These are phyloP conservation scores for Fukomys damarensis DNA, from an alignment of 2,113 vertebrate species.

Conservation along the genomic window DNA sequence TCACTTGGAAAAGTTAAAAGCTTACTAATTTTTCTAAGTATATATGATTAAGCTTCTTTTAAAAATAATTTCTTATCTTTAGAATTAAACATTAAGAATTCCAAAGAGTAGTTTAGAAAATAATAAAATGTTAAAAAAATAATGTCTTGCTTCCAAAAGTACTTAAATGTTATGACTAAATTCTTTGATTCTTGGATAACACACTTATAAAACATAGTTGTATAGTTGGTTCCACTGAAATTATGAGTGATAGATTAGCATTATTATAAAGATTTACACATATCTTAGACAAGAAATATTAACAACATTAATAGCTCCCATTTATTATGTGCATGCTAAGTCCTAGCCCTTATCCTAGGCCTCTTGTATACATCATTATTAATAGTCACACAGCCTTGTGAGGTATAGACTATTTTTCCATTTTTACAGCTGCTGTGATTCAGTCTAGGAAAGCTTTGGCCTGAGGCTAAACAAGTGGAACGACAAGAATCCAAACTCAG, in stretches of 20 bases:
- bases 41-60: constrained; percentile 32
- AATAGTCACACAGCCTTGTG: constrained; percentile 40
- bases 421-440: constrained; percentile 43
- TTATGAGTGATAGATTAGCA: constrained; percentile 56
- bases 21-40: not conserved
- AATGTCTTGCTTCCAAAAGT: constrained; percentile 4
- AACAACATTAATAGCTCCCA: constrained; percentile 47
- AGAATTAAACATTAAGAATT: not conserved
- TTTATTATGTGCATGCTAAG: constrained; percentile 61
- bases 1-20: not conserved
- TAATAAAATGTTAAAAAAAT: not conserved
- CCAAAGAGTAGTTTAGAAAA: not conserved
- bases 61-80: not conserved
- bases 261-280: constrained; percentile 66
- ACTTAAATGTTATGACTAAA: not conserved
- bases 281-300: constrained; percentile 65
- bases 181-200: constrained; percentile 29
- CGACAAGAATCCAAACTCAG: constrained; percentile 51
- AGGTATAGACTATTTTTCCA: constrained; percentile 26
- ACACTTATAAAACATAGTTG: constrained; percentile 38
- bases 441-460: constrained; percentile 14
- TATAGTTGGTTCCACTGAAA: constrained; percentile 21
- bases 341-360: not conserved
- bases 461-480: constrained; percentile 35
- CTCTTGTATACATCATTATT: constrained; percentile 47